A percentile compares a stretch with the other conserved stretches of the same genome.
phyloP scores from a whole-genome alignment of 2,797 vertebrate genomes.

The Masticophis lateralis region DNA sequence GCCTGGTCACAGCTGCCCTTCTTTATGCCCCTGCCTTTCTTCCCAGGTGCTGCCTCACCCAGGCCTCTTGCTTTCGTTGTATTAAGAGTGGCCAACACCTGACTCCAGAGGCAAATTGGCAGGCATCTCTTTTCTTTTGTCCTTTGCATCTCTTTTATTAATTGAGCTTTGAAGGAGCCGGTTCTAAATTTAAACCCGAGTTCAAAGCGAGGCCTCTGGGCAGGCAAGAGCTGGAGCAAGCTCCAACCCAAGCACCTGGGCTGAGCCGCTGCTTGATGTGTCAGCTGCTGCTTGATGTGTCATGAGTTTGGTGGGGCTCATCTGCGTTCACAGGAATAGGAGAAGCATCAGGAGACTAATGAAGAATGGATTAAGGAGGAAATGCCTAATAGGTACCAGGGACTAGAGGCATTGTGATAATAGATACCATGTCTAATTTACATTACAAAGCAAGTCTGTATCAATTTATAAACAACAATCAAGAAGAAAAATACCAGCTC shows the following conservation, averaged over 20 bases:
- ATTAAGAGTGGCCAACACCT: conserved; percentile 15
- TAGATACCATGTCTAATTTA: neutral
- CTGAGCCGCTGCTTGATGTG: neutral
- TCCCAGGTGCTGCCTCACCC: neutral
- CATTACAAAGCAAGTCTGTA: neutral
- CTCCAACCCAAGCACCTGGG: neutral
- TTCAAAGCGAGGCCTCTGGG: conserved; percentile 31
- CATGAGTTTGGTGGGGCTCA: neutral
- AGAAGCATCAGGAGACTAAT: neutral
- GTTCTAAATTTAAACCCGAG: conserved; percentile 11
- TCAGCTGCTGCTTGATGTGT: neutral
- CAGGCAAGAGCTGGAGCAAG: neutral
- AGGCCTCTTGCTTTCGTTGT: neutral
- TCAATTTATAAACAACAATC: neutral
- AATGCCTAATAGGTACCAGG: neutral
- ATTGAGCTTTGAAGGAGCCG: conserved; percentile 8
- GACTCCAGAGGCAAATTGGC: conserved; percentile 32
- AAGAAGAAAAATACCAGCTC: neutral
- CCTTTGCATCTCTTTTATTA: conserved; percentile 8
- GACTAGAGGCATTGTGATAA: neutral
- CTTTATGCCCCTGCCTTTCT: neutral
- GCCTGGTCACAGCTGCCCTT: neutral
- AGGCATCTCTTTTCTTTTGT: conserved; percentile 3
- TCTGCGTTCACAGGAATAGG: neutral
- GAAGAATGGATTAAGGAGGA: neutral